phyloP scores from a whole-genome alignment of 2,797 vertebrate genomes.

The Artibeus jamaicensis region DNA sequence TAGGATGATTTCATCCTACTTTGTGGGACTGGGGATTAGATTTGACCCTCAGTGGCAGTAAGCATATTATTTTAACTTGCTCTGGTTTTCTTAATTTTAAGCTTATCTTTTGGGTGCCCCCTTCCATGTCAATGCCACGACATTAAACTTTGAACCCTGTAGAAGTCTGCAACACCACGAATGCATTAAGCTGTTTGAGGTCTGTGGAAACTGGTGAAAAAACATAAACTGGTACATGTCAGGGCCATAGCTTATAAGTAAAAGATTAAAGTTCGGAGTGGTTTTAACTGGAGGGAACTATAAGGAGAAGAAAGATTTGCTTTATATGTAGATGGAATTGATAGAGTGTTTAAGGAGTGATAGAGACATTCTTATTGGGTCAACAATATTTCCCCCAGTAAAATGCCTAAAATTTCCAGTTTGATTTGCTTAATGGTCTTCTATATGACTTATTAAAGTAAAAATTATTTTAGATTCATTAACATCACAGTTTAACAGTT shows the following conservation, averaged over 20 bases:
- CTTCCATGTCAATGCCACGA: neutral
- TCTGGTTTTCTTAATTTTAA: conserved; percentile 16
- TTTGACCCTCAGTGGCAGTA: neutral
- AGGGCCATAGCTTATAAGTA: neutral
- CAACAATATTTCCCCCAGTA: neutral
- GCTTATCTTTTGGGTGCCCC: neutral
- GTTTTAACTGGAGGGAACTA: neutral
- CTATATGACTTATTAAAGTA: neutral
- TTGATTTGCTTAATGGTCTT: neutral
- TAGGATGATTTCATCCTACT: neutral
- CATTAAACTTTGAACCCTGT: neutral
- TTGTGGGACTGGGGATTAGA: neutral
- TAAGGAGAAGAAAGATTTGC: neutral
- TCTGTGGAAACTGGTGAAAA: neutral
- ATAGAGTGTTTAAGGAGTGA: neutral
- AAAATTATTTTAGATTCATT: neutral
- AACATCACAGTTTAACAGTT: neutral
- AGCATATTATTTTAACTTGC: neutral
- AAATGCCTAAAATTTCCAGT: neutral
- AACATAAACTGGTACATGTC: neutral
- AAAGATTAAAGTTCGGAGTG: neutral
- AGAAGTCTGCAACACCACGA: neutral
- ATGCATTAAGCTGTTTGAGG: neutral
- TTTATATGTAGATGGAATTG: neutral
- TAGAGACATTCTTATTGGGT: neutral